phyloP scores from a whole-genome alignment of 2,113 vertebrate species.

The Merops nubicus region DNA sequence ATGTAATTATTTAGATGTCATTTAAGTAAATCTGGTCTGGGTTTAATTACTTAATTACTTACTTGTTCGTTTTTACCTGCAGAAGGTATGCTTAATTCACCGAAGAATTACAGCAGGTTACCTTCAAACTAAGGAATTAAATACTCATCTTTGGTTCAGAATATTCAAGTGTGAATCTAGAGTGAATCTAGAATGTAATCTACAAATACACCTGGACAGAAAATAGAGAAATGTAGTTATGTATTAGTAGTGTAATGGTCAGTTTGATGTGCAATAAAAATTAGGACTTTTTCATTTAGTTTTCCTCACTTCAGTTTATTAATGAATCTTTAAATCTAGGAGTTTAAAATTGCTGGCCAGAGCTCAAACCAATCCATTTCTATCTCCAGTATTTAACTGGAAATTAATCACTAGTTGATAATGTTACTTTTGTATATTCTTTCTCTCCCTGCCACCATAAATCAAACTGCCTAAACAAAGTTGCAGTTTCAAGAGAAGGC shows the following conservation, averaged over 20 bases:
- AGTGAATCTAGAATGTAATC: background rate
- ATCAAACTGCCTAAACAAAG: background rate
- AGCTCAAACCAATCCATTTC: background rate
- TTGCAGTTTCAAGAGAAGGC: background rate
- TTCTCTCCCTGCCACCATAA: background rate
- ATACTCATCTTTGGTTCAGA: background rate
- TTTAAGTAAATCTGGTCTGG: background rate
- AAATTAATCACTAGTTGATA: background rate
- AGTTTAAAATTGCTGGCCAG: background rate
- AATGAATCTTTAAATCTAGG: background rate
- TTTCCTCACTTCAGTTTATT: background rate
- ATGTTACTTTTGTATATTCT: background rate
- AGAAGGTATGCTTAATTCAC: background rate
- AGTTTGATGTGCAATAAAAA: background rate
- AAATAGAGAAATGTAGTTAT: background rate
- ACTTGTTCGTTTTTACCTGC: background rate
- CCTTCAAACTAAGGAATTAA: background rate
- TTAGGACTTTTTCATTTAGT: background rate
- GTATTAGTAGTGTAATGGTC: background rate
- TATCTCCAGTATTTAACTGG: background rate
- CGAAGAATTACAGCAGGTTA: background rate
- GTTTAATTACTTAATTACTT: background rate
- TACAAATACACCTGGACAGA: background rate
- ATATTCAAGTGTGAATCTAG: background rate
- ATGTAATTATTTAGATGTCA: background rate